These are phyloP conservation scores for Pelusios castaneus DNA, from an alignment of 2,113 vertebrate species.

Conservation along the genomic window DNA sequence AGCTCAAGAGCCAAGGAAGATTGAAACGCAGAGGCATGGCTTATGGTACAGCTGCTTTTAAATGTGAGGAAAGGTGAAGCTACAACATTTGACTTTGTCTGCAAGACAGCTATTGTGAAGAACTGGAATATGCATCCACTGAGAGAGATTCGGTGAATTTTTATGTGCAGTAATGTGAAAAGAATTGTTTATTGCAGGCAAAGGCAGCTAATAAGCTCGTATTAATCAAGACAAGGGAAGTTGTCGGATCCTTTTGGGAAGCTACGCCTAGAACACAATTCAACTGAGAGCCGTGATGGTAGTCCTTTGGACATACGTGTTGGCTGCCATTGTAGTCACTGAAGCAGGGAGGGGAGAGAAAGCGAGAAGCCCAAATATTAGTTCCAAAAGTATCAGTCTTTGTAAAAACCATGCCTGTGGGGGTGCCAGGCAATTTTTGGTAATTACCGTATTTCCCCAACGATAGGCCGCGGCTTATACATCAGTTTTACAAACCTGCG, in stretches of 20 bases:
- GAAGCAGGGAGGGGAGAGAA: background rate
- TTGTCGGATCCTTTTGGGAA: background rate
- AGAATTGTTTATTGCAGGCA: background rate
- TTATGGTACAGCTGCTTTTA: background rate
- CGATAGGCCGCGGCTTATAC: no score
- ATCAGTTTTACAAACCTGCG: no score
- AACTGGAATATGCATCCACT: background rate
- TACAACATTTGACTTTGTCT: background rate
- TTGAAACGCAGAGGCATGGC: background rate
- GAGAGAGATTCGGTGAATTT: background rate
- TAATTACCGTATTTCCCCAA: no score
- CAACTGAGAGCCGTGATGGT: background rate
- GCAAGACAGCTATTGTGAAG: background rate
- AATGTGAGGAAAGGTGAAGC: background rate
- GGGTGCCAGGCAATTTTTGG: background rate
- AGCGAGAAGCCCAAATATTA: background rate
- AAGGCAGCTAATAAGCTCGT: background rate
- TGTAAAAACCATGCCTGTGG: background rate
- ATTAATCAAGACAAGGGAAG: background rate
- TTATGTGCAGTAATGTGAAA: background rate
- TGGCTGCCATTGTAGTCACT: background rate
- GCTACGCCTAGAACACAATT: background rate
- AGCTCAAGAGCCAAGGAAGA: background rate
- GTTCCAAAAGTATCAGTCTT: background rate
- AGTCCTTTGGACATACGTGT: background rate